Percentiles rank a stretch among this genome's conserved stretches.
Conservation (phyloP, 2,113 vertebrate genomes). For the Hiodon alosoides region DNA sequence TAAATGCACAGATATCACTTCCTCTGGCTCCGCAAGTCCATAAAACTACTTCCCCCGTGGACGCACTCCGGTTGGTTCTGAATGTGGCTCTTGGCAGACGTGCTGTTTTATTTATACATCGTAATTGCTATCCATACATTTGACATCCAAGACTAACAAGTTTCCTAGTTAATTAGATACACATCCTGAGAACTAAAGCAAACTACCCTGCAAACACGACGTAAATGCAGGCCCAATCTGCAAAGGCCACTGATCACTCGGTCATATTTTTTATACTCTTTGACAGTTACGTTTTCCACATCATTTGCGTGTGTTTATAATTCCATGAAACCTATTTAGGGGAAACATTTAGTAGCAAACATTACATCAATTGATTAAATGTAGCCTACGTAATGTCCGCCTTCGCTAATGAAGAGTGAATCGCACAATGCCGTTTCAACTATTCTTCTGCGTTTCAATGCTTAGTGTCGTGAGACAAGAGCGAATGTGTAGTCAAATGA, state of each 20-base stretch:
- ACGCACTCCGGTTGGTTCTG: conserved; percentile 5
- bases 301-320: background rate
- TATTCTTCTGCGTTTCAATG: no score
- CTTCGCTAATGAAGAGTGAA: no score
- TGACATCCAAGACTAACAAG: conserved; percentile 19
- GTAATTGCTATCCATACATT: conserved; percentile 16
- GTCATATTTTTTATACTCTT: conserved; percentile 21
- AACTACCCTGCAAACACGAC: background rate
- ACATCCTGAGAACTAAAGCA: conserved; percentile 6
- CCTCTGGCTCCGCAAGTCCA: conserved; percentile 1
- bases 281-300: background rate
- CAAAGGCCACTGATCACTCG: background rate
- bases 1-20: background rate
- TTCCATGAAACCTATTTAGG: conserved; percentile 6
- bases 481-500: no score
- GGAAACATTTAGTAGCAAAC: conserved; percentile 17
- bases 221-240: background rate
- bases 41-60: conserved; percentile 9
- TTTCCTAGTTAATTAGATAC: conserved; percentile 17
- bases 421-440: no score
- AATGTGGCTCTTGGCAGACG: conserved; percentile 17
- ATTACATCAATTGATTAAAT: conserved; percentile 16
- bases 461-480: no score
- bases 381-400: no score
- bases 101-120: conserved; percentile 18